Evolutionary conservation across 2,113 vertebrate genomes (phyloP).

Genomic region (Hystrix brachyura): DNA sequence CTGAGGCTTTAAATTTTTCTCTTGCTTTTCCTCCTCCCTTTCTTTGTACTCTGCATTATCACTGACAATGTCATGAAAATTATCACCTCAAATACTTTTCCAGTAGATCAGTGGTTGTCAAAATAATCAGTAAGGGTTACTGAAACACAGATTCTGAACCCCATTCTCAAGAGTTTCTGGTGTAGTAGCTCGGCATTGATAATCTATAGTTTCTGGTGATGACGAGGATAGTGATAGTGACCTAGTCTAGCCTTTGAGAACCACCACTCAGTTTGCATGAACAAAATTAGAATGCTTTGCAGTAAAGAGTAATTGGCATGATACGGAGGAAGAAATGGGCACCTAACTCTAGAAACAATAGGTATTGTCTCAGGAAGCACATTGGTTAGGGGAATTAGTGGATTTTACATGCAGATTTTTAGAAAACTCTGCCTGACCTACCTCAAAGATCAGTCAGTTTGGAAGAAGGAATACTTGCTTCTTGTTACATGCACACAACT

Average conservation of each 20-base stretch:
- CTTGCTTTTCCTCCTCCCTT: neutral
- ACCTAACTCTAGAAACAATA: neutral
- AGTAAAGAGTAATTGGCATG: neutral
- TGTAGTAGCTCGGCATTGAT: neutral
- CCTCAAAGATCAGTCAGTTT: neutral
- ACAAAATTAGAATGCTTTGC: neutral
- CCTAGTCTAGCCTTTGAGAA: neutral
- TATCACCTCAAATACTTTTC: neutral
- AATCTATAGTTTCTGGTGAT: neutral
- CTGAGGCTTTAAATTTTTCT: neutral
- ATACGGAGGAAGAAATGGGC: neutral
- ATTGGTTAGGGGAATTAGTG: neutral
- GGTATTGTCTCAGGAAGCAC: neutral
- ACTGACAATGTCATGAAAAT: neutral
- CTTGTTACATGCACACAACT: neutral
- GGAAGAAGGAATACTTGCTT: neutral
- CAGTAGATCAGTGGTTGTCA: neutral
- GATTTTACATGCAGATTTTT: neutral
- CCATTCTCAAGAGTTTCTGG: neutral
- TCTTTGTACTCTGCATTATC: neutral
- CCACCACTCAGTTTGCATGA: neutral
- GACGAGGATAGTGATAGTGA: neutral
- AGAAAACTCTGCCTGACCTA: constrained; percentile 9
- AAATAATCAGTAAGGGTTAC: neutral
- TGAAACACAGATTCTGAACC: neutral